These are phyloP conservation scores for Napeogenes inachia DNA, from an alignment of 2,888 invertebrate species.

Conservation along the genomic window DNA sequence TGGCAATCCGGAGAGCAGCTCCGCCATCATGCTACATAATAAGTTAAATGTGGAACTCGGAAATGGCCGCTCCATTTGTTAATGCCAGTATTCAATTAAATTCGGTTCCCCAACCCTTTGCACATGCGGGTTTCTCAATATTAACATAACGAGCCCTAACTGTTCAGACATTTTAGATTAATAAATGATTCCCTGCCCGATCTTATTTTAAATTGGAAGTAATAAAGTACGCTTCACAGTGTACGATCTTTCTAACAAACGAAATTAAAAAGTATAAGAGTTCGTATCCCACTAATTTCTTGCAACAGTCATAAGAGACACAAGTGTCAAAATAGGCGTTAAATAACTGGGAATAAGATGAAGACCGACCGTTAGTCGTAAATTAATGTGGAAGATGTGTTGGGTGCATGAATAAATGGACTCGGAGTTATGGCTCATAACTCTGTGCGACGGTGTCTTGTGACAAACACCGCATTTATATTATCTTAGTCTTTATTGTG, in stretches of 20 bases:
- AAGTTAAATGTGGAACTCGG: slow-evolving; percentile 72
- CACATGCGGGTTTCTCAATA: slow-evolving; percentile 63
- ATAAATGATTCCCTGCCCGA: slow-evolving; percentile 19
- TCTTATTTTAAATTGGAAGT: slow-evolving; percentile 23
- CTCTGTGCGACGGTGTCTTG: slow-evolving; percentile 51
- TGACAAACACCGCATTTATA: slow-evolving; percentile 57
- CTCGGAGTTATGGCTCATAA: slow-evolving; percentile 73
- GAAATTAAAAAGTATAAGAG: slow-evolving; percentile 44
- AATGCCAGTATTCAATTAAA: slow-evolving; percentile 76
- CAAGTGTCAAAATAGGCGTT: slow-evolving; percentile 72
- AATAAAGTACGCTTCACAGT: slow-evolving; percentile 14
- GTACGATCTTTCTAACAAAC: slow-evolving; percentile 12
- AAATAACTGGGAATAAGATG: slow-evolving; percentile 67
- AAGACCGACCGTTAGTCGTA: slow-evolving; percentile 66
- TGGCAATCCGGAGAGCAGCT: slow-evolving; percentile 56
- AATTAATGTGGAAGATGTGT: slow-evolving; percentile 67
- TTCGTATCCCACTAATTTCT: slow-evolving; percentile 51
- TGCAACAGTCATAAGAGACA: slow-evolving; percentile 55
- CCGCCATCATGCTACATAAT: slow-evolving; percentile 68
- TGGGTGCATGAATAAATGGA: slow-evolving; percentile 64
- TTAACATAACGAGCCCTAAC: slow-evolving; percentile 44
- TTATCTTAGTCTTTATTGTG: slow-evolving; percentile 35
- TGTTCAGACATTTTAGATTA: slow-evolving; percentile 25
- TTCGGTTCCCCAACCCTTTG: slow-evolving; percentile 67
- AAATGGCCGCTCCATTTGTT: slow-evolving; percentile 73